These are phyloP conservation scores for Zosterops pallidus DNA, from an alignment of 2,113 vertebrate genomes.

Conservation along the genomic window DNA sequence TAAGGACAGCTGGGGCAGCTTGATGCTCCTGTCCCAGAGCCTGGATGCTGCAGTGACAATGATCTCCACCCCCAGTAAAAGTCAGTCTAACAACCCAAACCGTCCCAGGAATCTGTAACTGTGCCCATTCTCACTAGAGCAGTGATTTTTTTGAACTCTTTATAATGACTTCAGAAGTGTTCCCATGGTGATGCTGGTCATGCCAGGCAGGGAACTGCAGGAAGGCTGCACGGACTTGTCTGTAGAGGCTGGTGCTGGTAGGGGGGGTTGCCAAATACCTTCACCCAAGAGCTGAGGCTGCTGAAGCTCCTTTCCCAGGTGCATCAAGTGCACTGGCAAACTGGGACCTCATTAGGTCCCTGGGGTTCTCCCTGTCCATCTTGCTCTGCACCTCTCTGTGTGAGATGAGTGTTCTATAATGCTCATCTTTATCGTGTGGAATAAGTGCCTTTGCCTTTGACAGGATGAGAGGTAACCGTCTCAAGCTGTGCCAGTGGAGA, in stretches of 20 bases:
- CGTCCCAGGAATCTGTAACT: background rate
- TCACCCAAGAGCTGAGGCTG: background rate
- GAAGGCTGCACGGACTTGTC: background rate
- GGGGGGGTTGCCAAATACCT: background rate
- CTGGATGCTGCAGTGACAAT: background rate
- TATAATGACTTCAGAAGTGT: background rate
- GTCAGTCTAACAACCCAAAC: background rate
- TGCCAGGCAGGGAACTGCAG: background rate
- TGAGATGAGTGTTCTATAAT: background rate
- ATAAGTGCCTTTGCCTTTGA: background rate
- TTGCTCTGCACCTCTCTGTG: background rate
- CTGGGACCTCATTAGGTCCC: background rate
- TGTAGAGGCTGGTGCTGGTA: background rate
- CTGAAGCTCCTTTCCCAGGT: background rate
- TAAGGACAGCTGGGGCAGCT: background rate
- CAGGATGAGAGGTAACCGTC: no score
- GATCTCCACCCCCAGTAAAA: background rate
- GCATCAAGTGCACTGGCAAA: background rate
- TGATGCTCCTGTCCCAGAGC: background rate
- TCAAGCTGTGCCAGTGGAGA: background rate
- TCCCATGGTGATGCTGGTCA: background rate
- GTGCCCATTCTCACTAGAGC: background rate
- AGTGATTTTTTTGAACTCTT: background rate
- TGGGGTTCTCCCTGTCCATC: background rate
- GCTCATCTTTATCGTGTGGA: no score